Base-by-base conservation (phyloP, 2,888 invertebrate genomes). In the Odontomyia ornata region DNA sequence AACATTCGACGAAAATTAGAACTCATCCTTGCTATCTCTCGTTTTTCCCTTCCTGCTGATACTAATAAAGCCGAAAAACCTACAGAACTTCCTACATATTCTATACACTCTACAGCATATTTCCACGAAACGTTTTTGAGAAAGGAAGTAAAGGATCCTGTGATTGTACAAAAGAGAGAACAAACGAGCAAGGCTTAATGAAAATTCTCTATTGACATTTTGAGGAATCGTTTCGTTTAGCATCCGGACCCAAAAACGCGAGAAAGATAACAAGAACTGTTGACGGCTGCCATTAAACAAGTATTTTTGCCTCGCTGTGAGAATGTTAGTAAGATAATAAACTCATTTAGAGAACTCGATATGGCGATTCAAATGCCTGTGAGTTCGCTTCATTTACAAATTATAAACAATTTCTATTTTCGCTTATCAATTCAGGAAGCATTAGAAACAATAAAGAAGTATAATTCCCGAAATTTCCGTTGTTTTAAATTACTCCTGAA, bases 151-250 rank as follows among this genome's bases (percentile, higher is more conserved):
- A n/a, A n/a, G n/a, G n/a, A n/a, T 36, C 9, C 36, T 9, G 9
- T 36, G 36, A 36, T 36, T 5, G 36, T 36, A 9, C 36, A 36
- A 36, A 36, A 36, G 36, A 36, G 18, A 4, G n/a, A 52, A 52
- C 15, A 52, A 52, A 18, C 52, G 18, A 15, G n/a, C 57, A 57
- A 73, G 60, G 36, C 73, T 73, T 73, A 73, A 73, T 73, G 60
- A 23, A 57, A 73, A 73, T 60, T 73, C 73, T 30, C 28, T 30
- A 52, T 52, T 30, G 72, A 56, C 72, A 72, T 72, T 72, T n/a
- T 72, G 72, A 72, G 27, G 30, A 72, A 56, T 57, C 23, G 43
- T 60, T 57, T 60, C 60, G 30, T 73, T 73, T 7, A 30, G 57
- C 60, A 57, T 57, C 43, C 21, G 30, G 11, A 57, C 27, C 18